phyloP scores from a whole-genome alignment of 2,888 invertebrate genomes.

The Parnassius orleans region DNA sequence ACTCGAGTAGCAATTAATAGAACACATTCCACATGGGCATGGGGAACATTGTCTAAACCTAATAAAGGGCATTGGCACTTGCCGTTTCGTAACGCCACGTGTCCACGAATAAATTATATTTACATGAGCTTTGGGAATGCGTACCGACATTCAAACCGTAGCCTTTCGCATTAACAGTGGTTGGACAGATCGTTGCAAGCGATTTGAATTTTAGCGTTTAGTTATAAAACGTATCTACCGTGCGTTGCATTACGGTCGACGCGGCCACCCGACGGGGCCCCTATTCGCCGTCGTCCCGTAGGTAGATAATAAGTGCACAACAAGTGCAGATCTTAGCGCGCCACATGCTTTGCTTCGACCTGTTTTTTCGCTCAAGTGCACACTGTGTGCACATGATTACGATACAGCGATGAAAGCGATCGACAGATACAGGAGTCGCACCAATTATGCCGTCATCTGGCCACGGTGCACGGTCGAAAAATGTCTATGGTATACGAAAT shows the following conservation, averaged over 20 bases:
- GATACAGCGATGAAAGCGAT: slow-evolving; percentile 28
- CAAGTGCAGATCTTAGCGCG: slow-evolving; percentile 61
- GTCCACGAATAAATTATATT: slow-evolving; percentile 24
- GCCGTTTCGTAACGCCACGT: slow-evolving; percentile 38
- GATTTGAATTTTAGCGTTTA: slow-evolving; percentile 16
- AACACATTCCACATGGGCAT: slow-evolving; percentile 28
- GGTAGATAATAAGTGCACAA: slow-evolving; percentile 72
- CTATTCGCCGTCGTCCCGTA: slow-evolving; percentile 51
- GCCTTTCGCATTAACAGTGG: slow-evolving; percentile 5
- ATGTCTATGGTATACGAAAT: slow-evolving; percentile 25
- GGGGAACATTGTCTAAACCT: slow-evolving; percentile 28
- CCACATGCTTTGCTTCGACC: slow-evolving; percentile 46
- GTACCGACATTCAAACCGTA: slow-evolving; percentile 11
- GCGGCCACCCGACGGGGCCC: slow-evolving; percentile 70
- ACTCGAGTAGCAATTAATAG: slow-evolving; percentile 20
- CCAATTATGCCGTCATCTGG: slow-evolving; percentile 20
- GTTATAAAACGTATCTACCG: slow-evolving; percentile 29
- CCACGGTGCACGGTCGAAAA: slow-evolving; percentile 14
- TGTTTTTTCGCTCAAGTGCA: slow-evolving; percentile 49
- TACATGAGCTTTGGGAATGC: slow-evolving; percentile 16
- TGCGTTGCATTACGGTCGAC: slow-evolving; percentile 53
- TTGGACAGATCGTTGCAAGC: slow-evolving; percentile 12
- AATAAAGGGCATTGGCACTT: slow-evolving; percentile 46
- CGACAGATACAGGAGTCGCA: slow-evolving; percentile 21
- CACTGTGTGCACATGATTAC: slow-evolving; percentile 38